Percentiles rank a stretch among this genome's conserved stretches.
phyloP scores from a whole-genome alignment of 2,113 vertebrate species.

The Lasiurus borealis region DNA sequence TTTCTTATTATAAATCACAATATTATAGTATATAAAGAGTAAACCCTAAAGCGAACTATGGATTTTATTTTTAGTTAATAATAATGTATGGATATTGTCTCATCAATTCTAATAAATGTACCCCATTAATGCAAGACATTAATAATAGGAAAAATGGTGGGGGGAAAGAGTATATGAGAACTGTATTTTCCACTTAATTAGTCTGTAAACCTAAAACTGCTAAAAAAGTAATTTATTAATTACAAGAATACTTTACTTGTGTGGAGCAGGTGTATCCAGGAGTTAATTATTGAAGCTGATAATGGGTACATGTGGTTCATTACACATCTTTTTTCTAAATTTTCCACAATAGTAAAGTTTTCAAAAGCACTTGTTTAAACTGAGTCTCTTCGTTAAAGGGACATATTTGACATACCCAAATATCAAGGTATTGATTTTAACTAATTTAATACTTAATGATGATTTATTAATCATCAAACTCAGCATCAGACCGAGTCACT shows the following conservation, averaged over 20 bases:
- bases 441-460: not conserved
- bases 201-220: slow-evolving; percentile 5
- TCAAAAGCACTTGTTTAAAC: not conserved
- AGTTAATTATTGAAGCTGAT: slow-evolving; percentile 16
- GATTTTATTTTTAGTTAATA: not conserved
- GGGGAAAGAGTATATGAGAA: not conserved
- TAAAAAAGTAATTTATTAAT: not conserved
- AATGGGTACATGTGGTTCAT: not conserved
- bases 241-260: not conserved
- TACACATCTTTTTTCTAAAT: not conserved
- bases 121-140: not conserved
- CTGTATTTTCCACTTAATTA: not conserved
- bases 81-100: not conserved
- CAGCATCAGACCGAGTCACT: not conserved
- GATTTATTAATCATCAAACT: not conserved
- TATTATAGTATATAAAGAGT: not conserved
- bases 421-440: not conserved
- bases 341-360: not conserved
- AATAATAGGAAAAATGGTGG: not conserved
- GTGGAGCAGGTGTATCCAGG: not conserved
- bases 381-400: not conserved
- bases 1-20: not conserved
- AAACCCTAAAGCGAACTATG: not conserved
- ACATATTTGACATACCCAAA: slow-evolving; percentile 5
- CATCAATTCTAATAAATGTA: not conserved